Conservation (phyloP, 2,888 invertebrate genomes). For the Eumacrocentrus americanus region DNA sequence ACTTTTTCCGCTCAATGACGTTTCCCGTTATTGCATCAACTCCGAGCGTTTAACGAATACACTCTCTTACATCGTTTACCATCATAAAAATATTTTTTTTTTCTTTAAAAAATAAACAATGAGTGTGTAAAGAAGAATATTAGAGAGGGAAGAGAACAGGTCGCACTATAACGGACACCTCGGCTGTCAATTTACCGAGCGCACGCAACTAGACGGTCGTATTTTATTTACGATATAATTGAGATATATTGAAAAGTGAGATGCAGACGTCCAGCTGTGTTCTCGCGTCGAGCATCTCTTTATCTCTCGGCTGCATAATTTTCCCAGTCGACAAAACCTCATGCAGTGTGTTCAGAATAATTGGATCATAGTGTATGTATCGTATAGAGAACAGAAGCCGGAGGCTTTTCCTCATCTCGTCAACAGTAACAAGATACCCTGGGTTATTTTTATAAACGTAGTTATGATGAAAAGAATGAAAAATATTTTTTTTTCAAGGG, state of each 20-base stretch:
- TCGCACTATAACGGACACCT: constrained; percentile 44
- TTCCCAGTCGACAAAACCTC: neutral
- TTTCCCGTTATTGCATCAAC: constrained; percentile 8
- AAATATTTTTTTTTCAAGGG: neutral
- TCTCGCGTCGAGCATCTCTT: constrained; percentile 11
- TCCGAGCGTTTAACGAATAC: neutral
- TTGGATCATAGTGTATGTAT: neutral
- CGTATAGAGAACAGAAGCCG: too few species aligned
- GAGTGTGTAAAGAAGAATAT: neutral
- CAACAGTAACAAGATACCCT: too few species aligned
- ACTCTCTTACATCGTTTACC: too few species aligned
- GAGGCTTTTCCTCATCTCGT: too few species aligned
- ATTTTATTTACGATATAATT: constrained; percentile 58
- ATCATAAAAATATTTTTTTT: too few species aligned
- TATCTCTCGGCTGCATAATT: neutral
- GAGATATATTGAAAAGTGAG: constrained; percentile 55
- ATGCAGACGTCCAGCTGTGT: constrained; percentile 51
- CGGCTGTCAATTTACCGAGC: constrained; percentile 50
- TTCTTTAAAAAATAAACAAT: neutral
- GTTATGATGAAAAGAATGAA: neutral
- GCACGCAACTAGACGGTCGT: constrained; percentile 53
- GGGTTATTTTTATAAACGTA: neutral
- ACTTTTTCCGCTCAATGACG: neutral
- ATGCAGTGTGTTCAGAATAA: neutral
- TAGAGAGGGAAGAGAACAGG: constrained; percentile 35